Percentiles rank a stretch among this genome's conserved stretches.
These are phyloP conservation scores for Condylura cristata DNA, from an alignment of 2,113 vertebrate genomes.

Conservation along the genomic window DNA sequence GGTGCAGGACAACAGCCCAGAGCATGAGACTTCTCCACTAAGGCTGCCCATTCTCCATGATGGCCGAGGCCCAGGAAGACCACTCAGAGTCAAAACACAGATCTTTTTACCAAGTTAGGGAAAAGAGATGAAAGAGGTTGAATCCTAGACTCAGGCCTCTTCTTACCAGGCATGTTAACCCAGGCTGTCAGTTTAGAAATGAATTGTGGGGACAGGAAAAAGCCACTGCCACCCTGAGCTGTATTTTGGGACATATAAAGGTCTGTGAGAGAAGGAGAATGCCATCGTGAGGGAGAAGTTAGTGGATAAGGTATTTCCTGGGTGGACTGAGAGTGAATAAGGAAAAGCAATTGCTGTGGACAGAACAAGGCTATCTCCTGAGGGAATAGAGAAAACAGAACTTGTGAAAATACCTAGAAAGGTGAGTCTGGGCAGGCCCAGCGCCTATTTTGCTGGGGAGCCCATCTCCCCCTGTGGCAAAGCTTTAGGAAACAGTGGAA, in stretches of 20 bases:
- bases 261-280: not conserved
- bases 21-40: not conserved
- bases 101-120: not conserved
- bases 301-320: not conserved
- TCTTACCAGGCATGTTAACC: not conserved
- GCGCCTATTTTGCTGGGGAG: not conserved
- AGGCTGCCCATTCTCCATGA: not conserved
- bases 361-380: not conserved
- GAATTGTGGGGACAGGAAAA: not conserved
- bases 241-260: not conserved
- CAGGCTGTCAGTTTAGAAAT: not conserved
- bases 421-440: not conserved
- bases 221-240: not conserved
- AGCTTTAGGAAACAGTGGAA: not conserved
- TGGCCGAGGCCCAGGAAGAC: not conserved
- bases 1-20: not conserved
- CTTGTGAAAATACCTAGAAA: not conserved
- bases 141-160: not conserved
- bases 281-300: not conserved
- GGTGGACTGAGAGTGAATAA: not conserved
- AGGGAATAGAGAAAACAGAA: not conserved
- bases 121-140: not conserved
- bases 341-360: not conserved
- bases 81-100: not conserved
- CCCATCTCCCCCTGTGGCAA: not conserved